These are phyloP conservation scores for Brachyistius frenatus DNA, from an alignment of 2,113 vertebrate species.

Conservation along the genomic window DNA sequence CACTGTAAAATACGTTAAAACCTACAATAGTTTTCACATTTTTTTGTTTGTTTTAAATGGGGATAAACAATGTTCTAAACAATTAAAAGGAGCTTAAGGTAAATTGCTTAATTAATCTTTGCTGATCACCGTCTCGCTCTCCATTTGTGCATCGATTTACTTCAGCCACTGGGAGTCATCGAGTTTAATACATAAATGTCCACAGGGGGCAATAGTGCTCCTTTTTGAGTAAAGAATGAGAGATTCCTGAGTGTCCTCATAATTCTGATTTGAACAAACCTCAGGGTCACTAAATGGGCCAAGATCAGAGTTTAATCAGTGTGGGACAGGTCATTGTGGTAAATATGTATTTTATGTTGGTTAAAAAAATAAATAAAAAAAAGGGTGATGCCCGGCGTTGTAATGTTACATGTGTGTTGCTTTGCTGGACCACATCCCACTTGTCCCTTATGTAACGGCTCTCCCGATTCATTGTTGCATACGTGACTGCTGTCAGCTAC, in stretches of 20 bases:
- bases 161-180: neutral
- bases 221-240: neutral
- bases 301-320: neutral
- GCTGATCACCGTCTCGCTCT: neutral
- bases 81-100: too few relatives aligned
- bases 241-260: neutral
- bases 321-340: neutral
- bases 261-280: neutral
- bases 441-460: conserved; percentile 57
- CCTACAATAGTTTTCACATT: too few relatives aligned
- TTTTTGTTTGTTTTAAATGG: too few relatives aligned
- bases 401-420: conserved; percentile 6
- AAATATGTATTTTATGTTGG: neutral
- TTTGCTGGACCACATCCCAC: conserved; percentile 4
- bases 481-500: conserved; percentile 57
- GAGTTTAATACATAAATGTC: conserved; percentile 34
- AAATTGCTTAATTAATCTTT: neutral
- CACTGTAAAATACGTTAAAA: too few relatives aligned
- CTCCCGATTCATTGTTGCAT: conserved; percentile 22
- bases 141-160: neutral
- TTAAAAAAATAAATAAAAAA: neutral
- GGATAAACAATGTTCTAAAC: too few relatives aligned
- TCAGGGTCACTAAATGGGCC: neutral
- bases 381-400: neutral
- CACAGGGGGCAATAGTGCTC: conserved; percentile 70